A percentile compares a stretch with the other conserved stretches of the same genome.
Evolutionary conservation across 2,113 vertebrate species (phyloP).

Genomic region (Phyllostomus discolor): DNA sequence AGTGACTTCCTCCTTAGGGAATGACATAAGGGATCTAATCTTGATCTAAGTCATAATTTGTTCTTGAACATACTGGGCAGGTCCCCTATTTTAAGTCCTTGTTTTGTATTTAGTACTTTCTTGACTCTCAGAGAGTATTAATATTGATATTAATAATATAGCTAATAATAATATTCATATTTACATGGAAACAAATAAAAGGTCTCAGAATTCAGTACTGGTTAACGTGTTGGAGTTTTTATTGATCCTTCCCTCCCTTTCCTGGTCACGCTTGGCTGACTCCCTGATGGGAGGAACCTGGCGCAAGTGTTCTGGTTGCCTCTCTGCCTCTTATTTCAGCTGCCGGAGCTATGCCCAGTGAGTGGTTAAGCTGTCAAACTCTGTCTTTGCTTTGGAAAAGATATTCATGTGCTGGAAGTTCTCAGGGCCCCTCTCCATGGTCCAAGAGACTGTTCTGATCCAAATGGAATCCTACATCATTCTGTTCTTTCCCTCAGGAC

Average conservation of each 20-base stretch:
- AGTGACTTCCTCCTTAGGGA: neutral
- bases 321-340: neutral
- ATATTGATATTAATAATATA: conserved; percentile 54
- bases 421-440: neutral
- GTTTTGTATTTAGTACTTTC: conserved; percentile 43
- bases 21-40: neutral
- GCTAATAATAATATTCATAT: conserved; percentile 56
- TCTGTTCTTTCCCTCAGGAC: neutral
- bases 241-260: neutral
- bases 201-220: conserved; percentile 15
- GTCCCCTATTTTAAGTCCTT: conserved; percentile 27
- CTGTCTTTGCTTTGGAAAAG: neutral
- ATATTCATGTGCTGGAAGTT: neutral
- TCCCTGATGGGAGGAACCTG: neutral
- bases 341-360: neutral
- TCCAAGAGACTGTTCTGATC: neutral
- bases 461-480: neutral
- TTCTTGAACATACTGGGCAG: neutral
- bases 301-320: neutral
- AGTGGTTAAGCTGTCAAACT: neutral
- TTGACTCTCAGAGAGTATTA: conserved; percentile 47
- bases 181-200: conserved; percentile 66
- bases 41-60: neutral
- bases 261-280: neutral
- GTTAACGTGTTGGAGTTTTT: neutral